These are phyloP conservation scores for Procambarus clarkii DNA, from an alignment of 1,140 invertebrate species.

Conservation along the genomic window DNA sequence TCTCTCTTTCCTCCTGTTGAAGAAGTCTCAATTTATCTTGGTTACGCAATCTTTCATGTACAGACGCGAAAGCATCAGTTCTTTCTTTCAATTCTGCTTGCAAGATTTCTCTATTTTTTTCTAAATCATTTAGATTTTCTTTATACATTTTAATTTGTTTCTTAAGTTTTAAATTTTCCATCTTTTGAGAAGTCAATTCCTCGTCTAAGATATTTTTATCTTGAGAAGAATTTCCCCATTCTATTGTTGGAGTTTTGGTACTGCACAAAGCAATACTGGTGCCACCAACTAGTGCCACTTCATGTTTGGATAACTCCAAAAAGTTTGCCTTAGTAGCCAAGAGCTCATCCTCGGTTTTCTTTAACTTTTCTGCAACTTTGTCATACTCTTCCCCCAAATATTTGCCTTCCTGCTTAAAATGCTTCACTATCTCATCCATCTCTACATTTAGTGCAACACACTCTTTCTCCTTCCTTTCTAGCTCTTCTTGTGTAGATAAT, in stretches of 20 bases:
- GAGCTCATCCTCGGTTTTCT: not conserved
- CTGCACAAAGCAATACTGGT: not conserved
- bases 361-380: slow-evolving; percentile 3
- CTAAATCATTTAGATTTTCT: not conserved
- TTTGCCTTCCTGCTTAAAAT: not conserved
- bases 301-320: not conserved
- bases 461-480: not conserved
- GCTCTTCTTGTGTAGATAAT: not conserved
- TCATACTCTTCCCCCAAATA: not conserved
- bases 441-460: slow-evolving; percentile 18
- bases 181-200: slow-evolving; percentile 1
- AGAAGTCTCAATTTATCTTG: slow-evolving; percentile 14
- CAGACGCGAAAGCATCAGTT: not conserved
- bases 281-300: not conserved
- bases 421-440: slow-evolving; percentile 22
- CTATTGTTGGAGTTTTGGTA: not conserved
- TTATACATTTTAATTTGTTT: not conserved
- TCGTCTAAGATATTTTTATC: slow-evolving; percentile 6
- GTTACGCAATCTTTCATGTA: slow-evolving; percentile 13
- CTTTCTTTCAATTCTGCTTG: slow-evolving; percentile 33
- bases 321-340: not conserved
- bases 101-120: not conserved
- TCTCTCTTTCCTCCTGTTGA: slow-evolving; percentile 2
- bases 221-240: not conserved
- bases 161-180: not conserved